These are phyloP conservation scores for Rutilus rutilus DNA, from an alignment of 2,113 vertebrate species.

Conservation along the genomic window DNA sequence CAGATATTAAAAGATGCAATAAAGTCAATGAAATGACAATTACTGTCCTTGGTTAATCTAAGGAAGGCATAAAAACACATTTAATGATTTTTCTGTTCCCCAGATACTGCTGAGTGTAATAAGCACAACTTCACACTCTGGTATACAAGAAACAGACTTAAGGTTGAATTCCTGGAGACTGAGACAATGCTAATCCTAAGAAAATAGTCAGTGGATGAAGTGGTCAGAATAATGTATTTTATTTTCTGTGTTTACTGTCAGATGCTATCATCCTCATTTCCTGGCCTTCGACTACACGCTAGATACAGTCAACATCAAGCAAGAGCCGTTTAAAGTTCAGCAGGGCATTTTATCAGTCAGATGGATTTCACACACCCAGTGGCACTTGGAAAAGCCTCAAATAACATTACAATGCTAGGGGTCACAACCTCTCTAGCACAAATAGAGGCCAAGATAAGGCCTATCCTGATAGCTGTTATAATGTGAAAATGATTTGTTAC, in stretches of 20 bases:
- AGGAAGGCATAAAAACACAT: conserved; percentile 23
- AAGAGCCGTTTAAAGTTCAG: conserved; percentile 6
- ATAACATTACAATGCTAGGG: conserved; percentile 58
- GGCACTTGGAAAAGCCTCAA: conserved; percentile 51
- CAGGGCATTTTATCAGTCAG: conserved; percentile 19
- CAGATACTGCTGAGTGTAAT: neutral
- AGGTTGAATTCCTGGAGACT: neutral
- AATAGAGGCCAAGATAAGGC: conserved; percentile 63
- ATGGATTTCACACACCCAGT: conserved; percentile 50
- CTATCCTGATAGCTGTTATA: conserved; percentile 54
- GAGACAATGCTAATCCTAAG: neutral
- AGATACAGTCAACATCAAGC: neutral
- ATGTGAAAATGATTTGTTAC: conserved; percentile 63
- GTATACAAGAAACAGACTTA: neutral
- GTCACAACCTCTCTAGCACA: conserved; percentile 66
- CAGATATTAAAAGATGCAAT: conserved; percentile 62
- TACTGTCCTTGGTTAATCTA: conserved; percentile 63
- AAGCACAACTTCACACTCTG: neutral
- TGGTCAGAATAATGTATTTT: neutral
- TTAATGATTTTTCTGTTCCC: neutral
- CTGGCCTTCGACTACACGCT: neutral
- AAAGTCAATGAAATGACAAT: conserved; percentile 73
- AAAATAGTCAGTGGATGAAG: neutral
- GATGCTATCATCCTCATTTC: neutral
- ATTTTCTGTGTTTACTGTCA: neutral